Conservation (phyloP, 2,113 vertebrate genomes). For the Mastomys coucha region DNA sequence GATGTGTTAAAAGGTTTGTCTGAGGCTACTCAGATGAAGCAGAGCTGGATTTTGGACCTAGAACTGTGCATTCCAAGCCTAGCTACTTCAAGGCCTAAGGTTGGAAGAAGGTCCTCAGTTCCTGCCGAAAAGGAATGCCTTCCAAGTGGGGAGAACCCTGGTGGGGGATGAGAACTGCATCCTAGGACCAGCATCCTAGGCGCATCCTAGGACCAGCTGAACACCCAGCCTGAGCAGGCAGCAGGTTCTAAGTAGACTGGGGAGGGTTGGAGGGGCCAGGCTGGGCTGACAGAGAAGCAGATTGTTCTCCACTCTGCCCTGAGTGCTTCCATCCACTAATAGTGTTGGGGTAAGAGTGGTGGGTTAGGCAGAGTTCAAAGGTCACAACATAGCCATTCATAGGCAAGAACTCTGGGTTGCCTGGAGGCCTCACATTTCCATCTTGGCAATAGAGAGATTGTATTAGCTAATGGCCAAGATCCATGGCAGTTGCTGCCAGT, state of each 20-base stretch:
- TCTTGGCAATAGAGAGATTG: conserved; percentile 13
- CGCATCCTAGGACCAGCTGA: background rate
- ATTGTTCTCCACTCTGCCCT: background rate
- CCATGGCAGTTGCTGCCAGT: background rate
- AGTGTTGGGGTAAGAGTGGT: background rate
- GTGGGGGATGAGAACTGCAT: background rate
- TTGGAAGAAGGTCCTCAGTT: background rate
- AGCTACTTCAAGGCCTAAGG: conserved; percentile 8
- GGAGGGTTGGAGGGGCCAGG: background rate
- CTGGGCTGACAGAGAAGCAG: background rate
- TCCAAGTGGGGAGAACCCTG: background rate
- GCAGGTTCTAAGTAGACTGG: background rate
- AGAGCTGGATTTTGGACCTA: background rate
- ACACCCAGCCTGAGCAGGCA: background rate
- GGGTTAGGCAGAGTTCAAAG: background rate
- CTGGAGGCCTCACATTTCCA: background rate
- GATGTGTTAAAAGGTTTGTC: conserved; percentile 25
- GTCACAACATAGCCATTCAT: background rate
- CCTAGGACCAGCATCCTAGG: background rate
- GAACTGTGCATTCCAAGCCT: background rate
- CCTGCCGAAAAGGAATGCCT: background rate
- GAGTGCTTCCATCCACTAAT: background rate
- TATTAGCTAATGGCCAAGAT: conserved; percentile 1
- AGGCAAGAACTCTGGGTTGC: background rate
- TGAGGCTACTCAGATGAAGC: conserved; percentile 21